Evolutionary conservation across 2,113 vertebrate species (phyloP).

Genomic region (Antigone vipio): DNA sequence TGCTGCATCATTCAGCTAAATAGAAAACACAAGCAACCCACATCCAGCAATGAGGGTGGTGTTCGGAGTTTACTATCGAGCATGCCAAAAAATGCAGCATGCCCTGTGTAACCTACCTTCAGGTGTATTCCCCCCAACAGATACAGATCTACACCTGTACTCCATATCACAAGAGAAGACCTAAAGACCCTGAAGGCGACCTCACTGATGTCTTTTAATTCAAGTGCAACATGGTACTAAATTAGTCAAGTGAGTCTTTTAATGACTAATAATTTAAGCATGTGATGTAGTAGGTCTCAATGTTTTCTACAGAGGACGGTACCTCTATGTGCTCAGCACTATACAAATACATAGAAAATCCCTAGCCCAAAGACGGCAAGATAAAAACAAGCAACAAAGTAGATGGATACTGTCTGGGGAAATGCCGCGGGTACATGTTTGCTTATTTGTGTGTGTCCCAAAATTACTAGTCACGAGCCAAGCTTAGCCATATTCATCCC

Average conservation of each 20-base stretch:
- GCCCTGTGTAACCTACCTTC: not conserved
- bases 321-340: not conserved
- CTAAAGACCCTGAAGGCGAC: not conserved
- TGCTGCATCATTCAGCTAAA: conserved; percentile 8
- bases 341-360: not conserved
- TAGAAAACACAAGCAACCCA: conserved; percentile 2
- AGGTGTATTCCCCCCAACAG: not conserved
- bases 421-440: not conserved
- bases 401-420: not conserved
- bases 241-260: not conserved
- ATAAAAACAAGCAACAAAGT: not conserved
- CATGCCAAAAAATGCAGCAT: not conserved
- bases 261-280: not conserved
- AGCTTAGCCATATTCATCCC: not conserved
- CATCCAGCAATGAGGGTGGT: not conserved
- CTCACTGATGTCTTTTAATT: not conserved
- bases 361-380: not conserved
- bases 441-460: not conserved
- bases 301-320: not conserved
- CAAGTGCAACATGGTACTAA: not conserved
- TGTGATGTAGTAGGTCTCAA: not conserved
- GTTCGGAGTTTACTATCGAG: not conserved
- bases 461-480: not conserved
- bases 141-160: not conserved
- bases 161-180: not conserved